phyloP scores from a whole-genome alignment of 2,113 vertebrate genomes.

The Pelvicachromis taeniatus region DNA sequence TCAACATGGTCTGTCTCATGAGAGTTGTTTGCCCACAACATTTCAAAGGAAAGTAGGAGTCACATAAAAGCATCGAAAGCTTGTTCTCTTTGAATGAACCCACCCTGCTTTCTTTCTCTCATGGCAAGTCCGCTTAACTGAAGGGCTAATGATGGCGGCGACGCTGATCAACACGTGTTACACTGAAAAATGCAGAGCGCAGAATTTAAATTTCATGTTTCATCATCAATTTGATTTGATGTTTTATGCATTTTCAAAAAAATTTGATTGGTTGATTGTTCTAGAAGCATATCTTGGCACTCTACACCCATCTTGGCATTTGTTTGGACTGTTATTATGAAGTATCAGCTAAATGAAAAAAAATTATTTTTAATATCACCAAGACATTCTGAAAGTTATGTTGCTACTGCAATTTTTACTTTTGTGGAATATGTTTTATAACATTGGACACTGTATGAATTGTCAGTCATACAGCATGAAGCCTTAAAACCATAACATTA shows the following conservation, averaged over 20 bases:
- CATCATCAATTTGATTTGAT: background rate
- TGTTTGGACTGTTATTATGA: background rate
- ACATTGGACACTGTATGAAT: background rate
- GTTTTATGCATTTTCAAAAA: background rate
- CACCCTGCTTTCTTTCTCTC: background rate
- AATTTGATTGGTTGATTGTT: background rate
- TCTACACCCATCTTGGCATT: background rate
- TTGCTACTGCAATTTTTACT: background rate
- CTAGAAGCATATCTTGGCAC: background rate
- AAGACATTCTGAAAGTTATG: background rate
- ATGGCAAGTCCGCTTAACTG: background rate
- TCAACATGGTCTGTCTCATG: background rate
- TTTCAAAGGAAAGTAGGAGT: constrained; percentile 1
- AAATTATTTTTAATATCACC: background rate
- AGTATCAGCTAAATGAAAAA: background rate
- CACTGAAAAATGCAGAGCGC: background rate
- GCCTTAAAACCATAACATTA: background rate
- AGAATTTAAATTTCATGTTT: background rate
- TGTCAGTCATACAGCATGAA: background rate
- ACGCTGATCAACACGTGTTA: background rate
- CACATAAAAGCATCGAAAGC: constrained; percentile 6
- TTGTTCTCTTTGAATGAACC: background rate
- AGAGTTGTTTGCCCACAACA: background rate
- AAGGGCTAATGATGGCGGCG: background rate
- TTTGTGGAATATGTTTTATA: background rate